Conservation (phyloP, 2,888 invertebrate species). For the Pandemis heparana region DNA sequence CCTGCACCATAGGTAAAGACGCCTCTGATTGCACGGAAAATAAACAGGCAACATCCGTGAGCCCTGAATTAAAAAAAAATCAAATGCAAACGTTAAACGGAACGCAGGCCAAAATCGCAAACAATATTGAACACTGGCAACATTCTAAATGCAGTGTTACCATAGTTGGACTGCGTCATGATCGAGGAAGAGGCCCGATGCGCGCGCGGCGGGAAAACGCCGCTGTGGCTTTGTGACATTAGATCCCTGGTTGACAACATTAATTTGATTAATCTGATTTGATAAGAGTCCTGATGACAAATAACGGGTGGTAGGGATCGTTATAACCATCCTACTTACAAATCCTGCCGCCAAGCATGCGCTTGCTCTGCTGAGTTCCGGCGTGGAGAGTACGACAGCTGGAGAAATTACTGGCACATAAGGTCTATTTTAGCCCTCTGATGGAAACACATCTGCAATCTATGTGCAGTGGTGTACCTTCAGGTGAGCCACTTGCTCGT, state of each 20-base stretch:
- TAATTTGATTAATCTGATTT: background rate
- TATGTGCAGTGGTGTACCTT: too few species aligned
- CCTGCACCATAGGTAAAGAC: too few species aligned
- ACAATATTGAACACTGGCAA: constrained; percentile 51
- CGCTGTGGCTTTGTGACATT: constrained; percentile 82
- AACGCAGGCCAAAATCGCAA: constrained; percentile 12
- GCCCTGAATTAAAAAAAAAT: background rate
- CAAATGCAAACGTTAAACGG: background rate
- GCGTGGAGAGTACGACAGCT: too few species aligned
- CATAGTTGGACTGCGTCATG: constrained; percentile 82
- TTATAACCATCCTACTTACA: too few species aligned
- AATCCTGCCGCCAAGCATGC: too few species aligned
- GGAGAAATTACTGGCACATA: too few species aligned
- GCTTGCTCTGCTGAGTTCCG: too few species aligned
- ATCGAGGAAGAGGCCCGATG: constrained; percentile 62
- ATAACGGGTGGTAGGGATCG: too few species aligned
- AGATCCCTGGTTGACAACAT: constrained; percentile 63
- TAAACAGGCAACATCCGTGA: constrained; percentile 7
- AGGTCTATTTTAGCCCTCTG: too few species aligned
- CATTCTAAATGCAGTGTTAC: constrained; percentile 64
- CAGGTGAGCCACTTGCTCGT: too few species aligned
- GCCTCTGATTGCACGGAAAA: background rate
- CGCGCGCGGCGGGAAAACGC: constrained; percentile 73
- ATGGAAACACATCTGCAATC: too few species aligned
- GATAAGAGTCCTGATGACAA: too few species aligned